These are phyloP conservation scores for Terrapene triunguis DNA, from an alignment of 2,113 vertebrate species.

Conservation along the genomic window DNA sequence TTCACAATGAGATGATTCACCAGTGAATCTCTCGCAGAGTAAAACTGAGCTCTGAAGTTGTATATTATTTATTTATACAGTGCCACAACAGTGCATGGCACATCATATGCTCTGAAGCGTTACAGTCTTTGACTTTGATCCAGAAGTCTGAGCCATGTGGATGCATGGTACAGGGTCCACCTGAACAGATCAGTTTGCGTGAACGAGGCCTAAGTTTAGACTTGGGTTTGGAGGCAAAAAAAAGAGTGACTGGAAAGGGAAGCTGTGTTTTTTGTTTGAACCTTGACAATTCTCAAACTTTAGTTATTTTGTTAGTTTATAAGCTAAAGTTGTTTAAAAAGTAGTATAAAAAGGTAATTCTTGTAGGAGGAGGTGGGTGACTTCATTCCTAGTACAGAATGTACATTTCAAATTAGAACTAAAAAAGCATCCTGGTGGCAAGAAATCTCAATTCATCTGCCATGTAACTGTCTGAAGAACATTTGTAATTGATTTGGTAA, in stretches of 20 bases:
- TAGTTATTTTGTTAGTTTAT: not conserved
- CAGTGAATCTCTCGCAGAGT: not conserved
- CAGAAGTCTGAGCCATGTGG: not conserved
- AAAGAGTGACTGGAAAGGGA: not conserved
- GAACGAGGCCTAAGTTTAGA: not conserved
- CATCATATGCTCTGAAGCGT: not conserved
- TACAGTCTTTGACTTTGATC: not conserved
- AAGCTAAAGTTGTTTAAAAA: not conserved
- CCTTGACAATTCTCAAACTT: not conserved
- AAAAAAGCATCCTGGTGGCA: constrained; percentile 47
- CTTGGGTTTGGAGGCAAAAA: not conserved
- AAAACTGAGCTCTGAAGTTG: not conserved
- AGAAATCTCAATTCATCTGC: constrained; percentile 48
- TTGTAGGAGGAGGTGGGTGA: not conserved
- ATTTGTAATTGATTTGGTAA: constrained; percentile 44
- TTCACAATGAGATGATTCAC: not conserved
- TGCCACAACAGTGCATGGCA: not conserved
- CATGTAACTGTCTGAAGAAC: not conserved
- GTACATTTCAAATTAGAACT: constrained; percentile 56
- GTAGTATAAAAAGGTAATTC: not conserved
- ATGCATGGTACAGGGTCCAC: not conserved
- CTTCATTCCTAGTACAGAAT: constrained; percentile 47
- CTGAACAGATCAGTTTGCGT: not conserved
- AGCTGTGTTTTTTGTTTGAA: not conserved
- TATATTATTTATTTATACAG: not conserved